These are phyloP conservation scores for Discoglossus pictus DNA, from an alignment of 2,797 vertebrate species.

Conservation along the genomic window DNA sequence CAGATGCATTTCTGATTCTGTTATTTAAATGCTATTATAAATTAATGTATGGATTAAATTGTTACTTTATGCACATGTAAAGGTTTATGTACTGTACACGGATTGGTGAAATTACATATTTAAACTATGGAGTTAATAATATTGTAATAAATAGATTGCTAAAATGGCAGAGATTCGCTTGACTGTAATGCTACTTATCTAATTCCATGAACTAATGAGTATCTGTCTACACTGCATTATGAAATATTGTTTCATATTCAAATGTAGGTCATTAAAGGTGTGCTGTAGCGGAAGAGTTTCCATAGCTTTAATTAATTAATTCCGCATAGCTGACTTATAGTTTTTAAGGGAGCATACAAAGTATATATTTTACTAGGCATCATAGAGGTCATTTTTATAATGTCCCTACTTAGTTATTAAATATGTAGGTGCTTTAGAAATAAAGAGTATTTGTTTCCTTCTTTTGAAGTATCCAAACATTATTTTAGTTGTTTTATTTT, in stretches of 20 bases:
- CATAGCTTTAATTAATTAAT: constrained; percentile 45
- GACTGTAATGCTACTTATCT: not conserved
- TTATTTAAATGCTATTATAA: too few relatives aligned
- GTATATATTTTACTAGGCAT: constrained; percentile 6
- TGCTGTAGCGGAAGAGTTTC: constrained; percentile 31
- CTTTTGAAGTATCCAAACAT: too few relatives aligned
- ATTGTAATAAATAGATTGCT: not conserved
- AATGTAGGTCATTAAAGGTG: constrained; percentile 19
- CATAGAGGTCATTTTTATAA: too few relatives aligned
- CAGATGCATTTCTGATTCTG: too few relatives aligned
- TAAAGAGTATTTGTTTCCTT: too few relatives aligned
- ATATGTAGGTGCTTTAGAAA: too few relatives aligned
- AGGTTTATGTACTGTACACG: too few relatives aligned
- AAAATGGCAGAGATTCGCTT: constrained; percentile 7
- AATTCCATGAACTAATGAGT: constrained; percentile 23
- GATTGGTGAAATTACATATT: too few relatives aligned
- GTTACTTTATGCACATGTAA: too few relatives aligned
- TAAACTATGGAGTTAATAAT: too few relatives aligned
- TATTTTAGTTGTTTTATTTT: constrained; percentile 1
- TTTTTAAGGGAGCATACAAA: constrained; percentile 15
- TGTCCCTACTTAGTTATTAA: too few relatives aligned
- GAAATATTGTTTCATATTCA: constrained; percentile 31
- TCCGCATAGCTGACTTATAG: constrained; percentile 19
- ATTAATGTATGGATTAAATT: too few relatives aligned
- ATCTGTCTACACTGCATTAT: constrained; percentile 20